phyloP scores from a whole-genome alignment of 2,797 vertebrate genomes.

The Hypotaenidia okinawae region DNA sequence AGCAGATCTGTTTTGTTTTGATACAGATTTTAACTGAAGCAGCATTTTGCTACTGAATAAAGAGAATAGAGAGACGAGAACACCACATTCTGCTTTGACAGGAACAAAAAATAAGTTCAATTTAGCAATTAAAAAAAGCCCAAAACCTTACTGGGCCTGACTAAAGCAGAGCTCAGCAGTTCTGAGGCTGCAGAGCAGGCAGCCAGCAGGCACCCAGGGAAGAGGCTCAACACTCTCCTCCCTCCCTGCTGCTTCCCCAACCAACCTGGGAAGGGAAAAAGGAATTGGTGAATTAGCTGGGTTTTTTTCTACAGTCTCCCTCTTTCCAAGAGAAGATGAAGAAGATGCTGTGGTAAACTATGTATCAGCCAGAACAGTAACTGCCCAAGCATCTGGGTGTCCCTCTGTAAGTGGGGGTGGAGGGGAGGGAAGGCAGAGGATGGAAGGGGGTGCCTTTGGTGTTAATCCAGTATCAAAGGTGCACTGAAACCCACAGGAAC shows the following conservation, averaged over 20 bases:
- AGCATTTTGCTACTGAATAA: too few relatives aligned
- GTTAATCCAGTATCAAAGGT: not conserved
- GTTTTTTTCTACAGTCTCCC: not conserved
- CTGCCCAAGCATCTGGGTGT: not conserved
- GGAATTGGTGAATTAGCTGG: not conserved
- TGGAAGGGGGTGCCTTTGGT: not conserved
- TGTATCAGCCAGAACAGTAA: not conserved
- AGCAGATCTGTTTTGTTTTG: not conserved
- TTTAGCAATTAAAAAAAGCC: not conserved
- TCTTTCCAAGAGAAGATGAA: not conserved
- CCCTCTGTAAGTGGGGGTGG: rapidly evolving
- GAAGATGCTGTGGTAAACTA: not conserved
- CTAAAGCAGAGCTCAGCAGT: constrained; percentile 30
- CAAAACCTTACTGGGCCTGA: not conserved
- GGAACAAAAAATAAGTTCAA: not conserved
- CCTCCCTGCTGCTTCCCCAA: not conserved
- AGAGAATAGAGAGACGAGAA: not conserved
- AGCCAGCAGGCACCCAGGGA: not conserved
- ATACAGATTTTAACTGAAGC: too few relatives aligned
- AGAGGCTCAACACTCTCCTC: not conserved
- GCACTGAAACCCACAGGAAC: not conserved
- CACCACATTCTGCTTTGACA: not conserved
- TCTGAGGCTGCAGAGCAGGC: constrained; percentile 3
- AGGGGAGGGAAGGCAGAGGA: not conserved
- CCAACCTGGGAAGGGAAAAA: not conserved